A percentile compares a stretch with the other conserved stretches of the same genome.
phyloP scores from a whole-genome alignment of 2,888 invertebrate genomes.

The Molorchus minor region DNA sequence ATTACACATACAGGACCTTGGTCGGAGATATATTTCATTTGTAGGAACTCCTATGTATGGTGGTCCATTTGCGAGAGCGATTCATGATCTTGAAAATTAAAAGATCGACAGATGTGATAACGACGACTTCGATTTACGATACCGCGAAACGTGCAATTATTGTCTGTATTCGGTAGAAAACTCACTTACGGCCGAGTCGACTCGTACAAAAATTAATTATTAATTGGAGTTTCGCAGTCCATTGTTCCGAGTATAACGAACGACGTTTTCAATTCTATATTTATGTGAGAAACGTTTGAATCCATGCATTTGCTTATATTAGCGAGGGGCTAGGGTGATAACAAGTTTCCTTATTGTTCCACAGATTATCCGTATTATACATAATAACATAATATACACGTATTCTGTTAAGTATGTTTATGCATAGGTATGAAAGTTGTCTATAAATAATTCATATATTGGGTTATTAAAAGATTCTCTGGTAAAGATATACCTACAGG shows the following conservation, averaged over 20 bases:
- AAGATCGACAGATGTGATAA: neutral
- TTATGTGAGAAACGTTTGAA: neutral
- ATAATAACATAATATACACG: too few relatives aligned
- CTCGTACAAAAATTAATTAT: slow-evolving; percentile 5
- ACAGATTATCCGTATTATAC: too few relatives aligned
- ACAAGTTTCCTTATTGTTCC: too few relatives aligned
- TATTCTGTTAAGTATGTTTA: too few relatives aligned
- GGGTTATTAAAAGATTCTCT: too few relatives aligned
- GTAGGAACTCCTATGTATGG: slow-evolving; percentile 2
- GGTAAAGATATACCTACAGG: too few relatives aligned
- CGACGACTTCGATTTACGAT: neutral
- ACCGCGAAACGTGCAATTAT: neutral
- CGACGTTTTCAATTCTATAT: neutral
- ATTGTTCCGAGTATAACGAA: neutral
- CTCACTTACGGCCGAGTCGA: neutral
- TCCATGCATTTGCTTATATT: neutral
- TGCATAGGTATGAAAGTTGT: too few relatives aligned
- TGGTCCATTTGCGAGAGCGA: slow-evolving; percentile 4
- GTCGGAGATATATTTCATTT: slow-evolving; percentile 2
- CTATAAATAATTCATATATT: too few relatives aligned
- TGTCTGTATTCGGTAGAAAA: neutral
- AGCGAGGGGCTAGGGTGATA: neutral
- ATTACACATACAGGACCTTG: slow-evolving; percentile 1
- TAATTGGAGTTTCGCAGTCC: neutral
- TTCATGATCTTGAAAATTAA: slow-evolving; percentile 4